Conservation (phyloP, 2,888 invertebrate species). For the Limnephilus lunatus region DNA sequence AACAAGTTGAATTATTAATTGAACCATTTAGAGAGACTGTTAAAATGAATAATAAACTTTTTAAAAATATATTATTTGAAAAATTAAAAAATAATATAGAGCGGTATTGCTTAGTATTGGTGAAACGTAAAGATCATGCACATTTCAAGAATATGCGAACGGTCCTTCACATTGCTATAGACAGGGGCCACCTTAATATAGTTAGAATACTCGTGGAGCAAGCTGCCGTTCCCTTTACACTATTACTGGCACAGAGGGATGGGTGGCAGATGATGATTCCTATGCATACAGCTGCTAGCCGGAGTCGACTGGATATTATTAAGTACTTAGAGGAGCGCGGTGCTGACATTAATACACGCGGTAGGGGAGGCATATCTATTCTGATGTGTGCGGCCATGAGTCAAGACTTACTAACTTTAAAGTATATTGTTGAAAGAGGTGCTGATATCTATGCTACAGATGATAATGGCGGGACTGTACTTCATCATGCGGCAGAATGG, state of each 20-base stretch:
- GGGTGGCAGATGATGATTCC: rapidly evolving
- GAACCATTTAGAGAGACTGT: too few species aligned
- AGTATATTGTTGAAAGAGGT: not conserved
- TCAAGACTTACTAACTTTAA: not conserved
- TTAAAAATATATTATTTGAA: not conserved
- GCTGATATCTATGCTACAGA: not conserved
- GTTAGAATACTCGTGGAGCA: not conserved
- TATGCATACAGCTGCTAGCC: not conserved
- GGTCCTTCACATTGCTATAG: not conserved
- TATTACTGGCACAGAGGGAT: not conserved
- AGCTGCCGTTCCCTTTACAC: not conserved
- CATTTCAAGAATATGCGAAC: not conserved
- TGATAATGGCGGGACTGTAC: rapidly evolving
- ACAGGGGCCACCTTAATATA: not conserved
- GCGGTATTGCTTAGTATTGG: not conserved
- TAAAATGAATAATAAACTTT: not conserved
- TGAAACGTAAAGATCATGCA: not conserved
- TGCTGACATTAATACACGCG: not conserved
- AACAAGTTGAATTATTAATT: too few species aligned
- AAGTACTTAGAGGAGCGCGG: not conserved
- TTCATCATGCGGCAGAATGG: not conserved
- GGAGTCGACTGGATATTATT: not conserved
- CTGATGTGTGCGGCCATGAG: not conserved
- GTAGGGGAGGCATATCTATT: not conserved
- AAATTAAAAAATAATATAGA: not conserved